A percentile compares a stretch with the other conserved stretches of the same genome.
These are phyloP conservation scores for Oryzias sinensis DNA, from an alignment of 2,797 vertebrate species.

Conservation along the genomic window DNA sequence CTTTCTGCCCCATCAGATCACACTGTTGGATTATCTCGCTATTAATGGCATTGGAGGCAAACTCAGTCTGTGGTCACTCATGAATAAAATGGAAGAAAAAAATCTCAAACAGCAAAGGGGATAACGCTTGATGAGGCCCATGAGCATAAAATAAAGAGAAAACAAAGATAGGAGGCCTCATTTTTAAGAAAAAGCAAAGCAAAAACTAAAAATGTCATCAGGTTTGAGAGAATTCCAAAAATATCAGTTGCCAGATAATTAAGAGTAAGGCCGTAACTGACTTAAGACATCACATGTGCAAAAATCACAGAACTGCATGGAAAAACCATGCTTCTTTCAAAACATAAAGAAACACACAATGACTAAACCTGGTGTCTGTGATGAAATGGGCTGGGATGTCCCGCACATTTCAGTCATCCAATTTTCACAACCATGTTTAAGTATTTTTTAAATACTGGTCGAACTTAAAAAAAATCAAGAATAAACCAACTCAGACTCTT, in stretches of 20 bases:
- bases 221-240: conserved; percentile 49
- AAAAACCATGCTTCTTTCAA: conserved; percentile 69
- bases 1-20: conserved; percentile 18
- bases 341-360: conserved; percentile 58
- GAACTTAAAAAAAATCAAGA: conserved; percentile 15
- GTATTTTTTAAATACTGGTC: conserved; percentile 26
- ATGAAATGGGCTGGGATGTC: conserved; percentile 23
- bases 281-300: conserved; percentile 76
- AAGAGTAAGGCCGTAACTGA: conserved; percentile 68
- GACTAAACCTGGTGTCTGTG: conserved; percentile 40
- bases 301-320: conserved; percentile 75
- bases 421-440: conserved; percentile 22
- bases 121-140: conserved; percentile 44
- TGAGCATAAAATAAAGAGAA: conserved; percentile 10
- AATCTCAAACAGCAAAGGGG: conserved; percentile 61
- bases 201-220: conserved; percentile 47
- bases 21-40: conserved; percentile 31
- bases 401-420: conserved; percentile 15
- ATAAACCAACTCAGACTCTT: conserved; percentile 13
- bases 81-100: too few relatives aligned
- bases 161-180: too few relatives aligned
- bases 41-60: conserved; percentile 48
- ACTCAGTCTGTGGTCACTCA: conserved; percentile 41
- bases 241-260: conserved; percentile 51
- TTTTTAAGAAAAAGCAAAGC: too few relatives aligned